Evolutionary conservation across 2,888 invertebrate genomes (phyloP).

Genomic region (Amiota mariae): DNA sequence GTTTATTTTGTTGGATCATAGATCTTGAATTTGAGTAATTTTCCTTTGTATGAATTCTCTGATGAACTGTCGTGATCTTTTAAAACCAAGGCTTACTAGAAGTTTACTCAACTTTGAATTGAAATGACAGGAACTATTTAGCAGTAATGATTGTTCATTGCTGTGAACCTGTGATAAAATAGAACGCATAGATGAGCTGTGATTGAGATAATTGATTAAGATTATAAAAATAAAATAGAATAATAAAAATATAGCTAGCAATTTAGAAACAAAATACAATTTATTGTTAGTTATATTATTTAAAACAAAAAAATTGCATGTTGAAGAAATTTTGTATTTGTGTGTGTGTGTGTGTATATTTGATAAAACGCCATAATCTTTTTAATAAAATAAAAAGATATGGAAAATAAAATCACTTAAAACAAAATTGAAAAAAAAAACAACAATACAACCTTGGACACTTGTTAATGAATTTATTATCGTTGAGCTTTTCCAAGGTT

Average conservation of each 20-base stretch:
- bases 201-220: background rate
- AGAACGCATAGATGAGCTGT: slow-evolving; percentile 24
- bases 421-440: background rate
- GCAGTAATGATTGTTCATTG: background rate
- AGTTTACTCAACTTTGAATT: too few species aligned
- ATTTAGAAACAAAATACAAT: too few species aligned
- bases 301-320: too few species aligned
- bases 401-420: background rate
- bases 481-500: slow-evolving; percentile 61
- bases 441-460: slow-evolving; percentile 6
- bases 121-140: background rate
- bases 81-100: slow-evolving; percentile 4
- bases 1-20: too few species aligned
- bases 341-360: too few species aligned
- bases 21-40: too few species aligned
- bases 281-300: too few species aligned
- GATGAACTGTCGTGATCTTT: background rate
- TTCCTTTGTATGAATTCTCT: too few species aligned
- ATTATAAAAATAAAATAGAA: too few species aligned
- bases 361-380: too few species aligned
- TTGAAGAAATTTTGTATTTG: too few species aligned
- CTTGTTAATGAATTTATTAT: slow-evolving; percentile 28
- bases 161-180: slow-evolving; percentile 23
- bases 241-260: too few species aligned
- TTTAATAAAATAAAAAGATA: background rate